Evolutionary conservation across 2,113 vertebrate genomes (phyloP), one percentile per base, ranked within the genome.

Genomic region (Aramus guarauna): DNA sequence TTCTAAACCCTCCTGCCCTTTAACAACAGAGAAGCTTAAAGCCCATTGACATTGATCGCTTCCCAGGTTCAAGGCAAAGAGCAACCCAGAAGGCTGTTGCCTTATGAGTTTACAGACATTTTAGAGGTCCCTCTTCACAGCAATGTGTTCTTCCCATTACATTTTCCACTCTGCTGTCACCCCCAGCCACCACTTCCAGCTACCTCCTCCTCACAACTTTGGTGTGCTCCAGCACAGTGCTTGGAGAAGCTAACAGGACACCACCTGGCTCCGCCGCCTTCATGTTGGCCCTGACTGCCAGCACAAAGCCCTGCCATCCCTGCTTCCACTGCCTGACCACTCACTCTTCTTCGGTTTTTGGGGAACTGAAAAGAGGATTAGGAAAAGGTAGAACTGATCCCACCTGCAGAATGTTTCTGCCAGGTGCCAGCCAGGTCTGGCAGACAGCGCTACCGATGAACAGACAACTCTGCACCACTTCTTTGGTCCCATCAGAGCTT

Each of bases 281-380:
- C 9, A 1, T 32, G 37, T 9, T 68, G 23, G 30, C 12, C 5
- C 15, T 1, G 2, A 55, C 45, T 36, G 32, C 66, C 2, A 41
- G 41, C 30, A 58, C 24, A 24, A 92, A 86, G 26, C 12, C 9
- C 18, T 1, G 4, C 20, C 10, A 0, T 2, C 58, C 37, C 26
- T 83, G 12, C 18, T 80, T 87, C 48, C 15, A 9, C 15, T 22
- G 36, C 62, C 62, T 63, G 11, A 67, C 17, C 12, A 48, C 1
- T 2, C 0, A 48, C 1, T 2, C 0, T 4, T 3, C 4, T 62
- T 15, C 39, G 18, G 34, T 20, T 69, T 90, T 0, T 6, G 20
- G 27, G 34, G 18, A 93, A 74, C 12, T 9, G 37, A 66, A 36
- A 63, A 90, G 36, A 63, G 15, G 20, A 50, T 56, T 62, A 71